A percentile compares a stretch with the other conserved stretches of the same genome.
Evolutionary conservation across 2,888 invertebrate species (phyloP).

Genomic region (Eupithecia centaureata): DNA sequence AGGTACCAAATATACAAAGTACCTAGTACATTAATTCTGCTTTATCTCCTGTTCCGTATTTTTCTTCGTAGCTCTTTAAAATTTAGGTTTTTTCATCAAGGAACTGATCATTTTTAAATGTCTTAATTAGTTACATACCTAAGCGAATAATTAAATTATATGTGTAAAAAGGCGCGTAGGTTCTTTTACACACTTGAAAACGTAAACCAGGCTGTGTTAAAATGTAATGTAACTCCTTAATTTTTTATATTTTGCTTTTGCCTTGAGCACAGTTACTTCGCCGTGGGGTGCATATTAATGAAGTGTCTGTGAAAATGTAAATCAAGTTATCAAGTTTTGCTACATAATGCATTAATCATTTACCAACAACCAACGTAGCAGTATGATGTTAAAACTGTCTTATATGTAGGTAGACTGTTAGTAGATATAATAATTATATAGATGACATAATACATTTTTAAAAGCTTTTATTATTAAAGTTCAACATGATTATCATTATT

Average conservation of each 20-base stretch:
- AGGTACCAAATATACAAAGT: no score
- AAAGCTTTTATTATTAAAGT: neutral
- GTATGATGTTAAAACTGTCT: neutral
- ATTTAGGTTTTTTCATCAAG: neutral
- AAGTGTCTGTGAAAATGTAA: constrained; percentile 19
- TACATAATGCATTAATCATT: constrained; percentile 3
- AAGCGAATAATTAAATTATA: neutral
- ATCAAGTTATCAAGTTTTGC: constrained; percentile 9
- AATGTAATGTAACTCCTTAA: neutral
- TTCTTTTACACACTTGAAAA: neutral
- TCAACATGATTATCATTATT: neutral
- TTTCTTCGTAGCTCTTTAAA: neutral
- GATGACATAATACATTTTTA: neutral
- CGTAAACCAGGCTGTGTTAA: neutral
- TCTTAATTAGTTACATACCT: neutral
- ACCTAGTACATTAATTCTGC: no score
- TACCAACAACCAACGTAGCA: neutral
- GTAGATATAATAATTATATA: neutral
- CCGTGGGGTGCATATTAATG: constrained; percentile 31
- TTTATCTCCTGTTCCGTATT: neutral
- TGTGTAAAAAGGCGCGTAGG: neutral
- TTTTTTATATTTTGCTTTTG: constrained; percentile 18
- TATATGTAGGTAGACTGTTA: no score
- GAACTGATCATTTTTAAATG: neutral
- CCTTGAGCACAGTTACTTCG: constrained; percentile 19